These are phyloP conservation scores for Steinernema hermaphroditum DNA, from an alignment of 2,888 invertebrate genomes.

Conservation along the genomic window DNA sequence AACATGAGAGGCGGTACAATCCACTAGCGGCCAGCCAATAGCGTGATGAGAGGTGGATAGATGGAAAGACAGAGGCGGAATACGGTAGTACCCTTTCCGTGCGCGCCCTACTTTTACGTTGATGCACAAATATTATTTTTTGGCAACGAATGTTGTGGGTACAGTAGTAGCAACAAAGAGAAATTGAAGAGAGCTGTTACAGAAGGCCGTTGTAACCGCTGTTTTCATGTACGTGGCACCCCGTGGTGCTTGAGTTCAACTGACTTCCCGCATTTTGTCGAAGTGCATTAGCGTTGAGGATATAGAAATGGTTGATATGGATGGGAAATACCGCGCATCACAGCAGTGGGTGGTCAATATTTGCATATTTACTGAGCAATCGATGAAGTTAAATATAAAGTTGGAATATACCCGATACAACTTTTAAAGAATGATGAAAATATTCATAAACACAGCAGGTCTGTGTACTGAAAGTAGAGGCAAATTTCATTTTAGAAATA, in stretches of 20 bases:
- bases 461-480: too few relatives aligned
- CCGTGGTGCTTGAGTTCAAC: background rate
- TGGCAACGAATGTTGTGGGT: too few relatives aligned
- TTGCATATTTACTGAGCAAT: too few relatives aligned
- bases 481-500: too few relatives aligned
- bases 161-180: too few relatives aligned
- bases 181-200: background rate
- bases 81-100: background rate
- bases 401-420: too few relatives aligned
- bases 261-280: conserved; percentile 29
- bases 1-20: conserved; percentile 12
- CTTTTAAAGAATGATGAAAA: too few relatives aligned
- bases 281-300: background rate
- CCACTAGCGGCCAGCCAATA: background rate
- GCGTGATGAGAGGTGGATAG: background rate
- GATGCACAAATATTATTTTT: background rate
- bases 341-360: conserved; percentile 18
- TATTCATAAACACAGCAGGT: too few relatives aligned
- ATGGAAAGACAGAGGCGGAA: background rate
- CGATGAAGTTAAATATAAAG: too few relatives aligned
- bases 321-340: background rate
- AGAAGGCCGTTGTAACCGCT: background rate
- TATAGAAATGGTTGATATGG: background rate
- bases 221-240: conserved; percentile 12
- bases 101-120: conserved; percentile 6